Percentiles rank a stretch among this genome's conserved stretches.
Conservation (phyloP, 2,113 vertebrate genomes). For the Lophochroa leadbeateri region DNA sequence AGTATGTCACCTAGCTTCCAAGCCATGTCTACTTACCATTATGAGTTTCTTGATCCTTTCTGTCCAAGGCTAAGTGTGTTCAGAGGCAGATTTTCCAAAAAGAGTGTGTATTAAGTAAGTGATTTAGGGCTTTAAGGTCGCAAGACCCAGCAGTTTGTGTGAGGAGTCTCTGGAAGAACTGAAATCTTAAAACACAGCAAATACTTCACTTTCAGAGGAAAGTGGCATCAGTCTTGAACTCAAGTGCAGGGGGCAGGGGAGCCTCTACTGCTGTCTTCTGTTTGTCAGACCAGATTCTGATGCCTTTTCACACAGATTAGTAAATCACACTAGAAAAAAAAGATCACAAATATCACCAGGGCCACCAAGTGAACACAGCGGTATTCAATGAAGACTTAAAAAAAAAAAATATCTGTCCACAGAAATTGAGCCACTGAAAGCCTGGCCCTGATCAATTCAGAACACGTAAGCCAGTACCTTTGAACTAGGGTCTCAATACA, state of each 20-base stretch:
- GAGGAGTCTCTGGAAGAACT: not conserved
- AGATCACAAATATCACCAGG: not conserved
- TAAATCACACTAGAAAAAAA: not conserved
- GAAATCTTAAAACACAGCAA: not conserved
- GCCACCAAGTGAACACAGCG: not conserved
- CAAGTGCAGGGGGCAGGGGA: not conserved
- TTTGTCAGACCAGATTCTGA: not conserved
- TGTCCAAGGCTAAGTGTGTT: not conserved
- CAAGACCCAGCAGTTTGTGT: not conserved
- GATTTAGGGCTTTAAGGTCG: not conserved
- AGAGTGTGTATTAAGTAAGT: not conserved
- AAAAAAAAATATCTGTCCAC: not conserved
- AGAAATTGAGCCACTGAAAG: not conserved
- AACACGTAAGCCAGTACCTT: not conserved
- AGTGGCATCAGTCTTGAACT: not conserved
- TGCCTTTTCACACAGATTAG: not conserved
- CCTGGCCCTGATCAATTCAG: not conserved
- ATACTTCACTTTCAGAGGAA: not conserved
- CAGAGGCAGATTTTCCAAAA: not conserved
- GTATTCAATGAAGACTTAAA: rapidly evolving
- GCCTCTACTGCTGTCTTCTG: not conserved
- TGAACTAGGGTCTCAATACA: not conserved
- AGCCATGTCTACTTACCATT: not conserved
- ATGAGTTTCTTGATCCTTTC: not conserved
- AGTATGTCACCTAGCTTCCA: not conserved